Evolutionary conservation across 1,140 invertebrate species (phyloP), one percentile per base, ranked within the genome.

Genomic region (Carcinoscorpius rotundicauda): DNA sequence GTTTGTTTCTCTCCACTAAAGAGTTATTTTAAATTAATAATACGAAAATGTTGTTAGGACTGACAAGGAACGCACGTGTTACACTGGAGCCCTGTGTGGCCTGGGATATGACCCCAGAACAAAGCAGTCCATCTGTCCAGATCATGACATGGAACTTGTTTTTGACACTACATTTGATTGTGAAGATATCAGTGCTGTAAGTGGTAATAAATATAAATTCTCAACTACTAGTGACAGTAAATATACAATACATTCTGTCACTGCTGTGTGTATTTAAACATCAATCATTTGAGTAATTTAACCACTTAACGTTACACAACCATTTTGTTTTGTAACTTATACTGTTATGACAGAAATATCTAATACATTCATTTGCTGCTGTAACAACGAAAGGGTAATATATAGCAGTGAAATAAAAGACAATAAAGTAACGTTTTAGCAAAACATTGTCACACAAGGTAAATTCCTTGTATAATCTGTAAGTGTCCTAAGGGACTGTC

Each of bases 61-160:
- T 10, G 85, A 87, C 71, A 56, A 64, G 0, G 72, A 78, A 9
- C 76, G 78, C n/a, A 82, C 81, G 4, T 76, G 80, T 53, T 89
- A 89, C 71, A 85, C 83, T 58, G 86, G 88, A 4, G 84, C 85
- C 5, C 75, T 96, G 3, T 92, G 89, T 78, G 93, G 93, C 5
- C 78, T 96, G 3, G 93, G 93, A 50, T 82, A 76, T 67, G 74
- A 86, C 73, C 62, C 73, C 3, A 5, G 8, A 1, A 82, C 73
- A 6, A 76, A 78, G 11, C 66, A 74, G 48, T 74, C 88, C 11
- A 75, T 87, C 48, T 88, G 86, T 75, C 82, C 83, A 29, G 88
- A 91, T 69, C 90, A 93, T 75, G 93, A 97, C 76, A 81, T 95
- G 71, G 84, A 89, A 64, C 75, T 94, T 4, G 74, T 78, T 57